Conservation (phyloP, 2,797 vertebrate species). For the Sebastes hopkinsi region DNA sequence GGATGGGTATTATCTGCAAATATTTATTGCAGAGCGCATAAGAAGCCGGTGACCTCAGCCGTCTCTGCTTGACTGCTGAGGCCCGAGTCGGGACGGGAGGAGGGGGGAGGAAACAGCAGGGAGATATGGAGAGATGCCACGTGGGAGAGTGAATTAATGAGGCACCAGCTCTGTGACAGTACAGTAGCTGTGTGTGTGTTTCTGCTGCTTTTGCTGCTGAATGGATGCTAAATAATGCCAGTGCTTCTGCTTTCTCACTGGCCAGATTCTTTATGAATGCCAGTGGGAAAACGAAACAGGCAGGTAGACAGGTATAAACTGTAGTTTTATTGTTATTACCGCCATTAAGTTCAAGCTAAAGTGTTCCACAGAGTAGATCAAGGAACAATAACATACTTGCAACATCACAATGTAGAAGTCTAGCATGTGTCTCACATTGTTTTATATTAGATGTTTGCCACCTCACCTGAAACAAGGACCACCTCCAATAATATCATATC, state of each 20-base stretch:
- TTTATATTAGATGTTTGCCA: neutral
- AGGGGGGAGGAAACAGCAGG: slow-evolving; percentile 2
- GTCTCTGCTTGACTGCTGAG: slow-evolving; percentile 11
- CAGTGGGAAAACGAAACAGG: neutral
- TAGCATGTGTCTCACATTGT: neutral
- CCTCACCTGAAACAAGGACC: neutral
- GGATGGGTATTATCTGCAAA: slow-evolving; percentile 1
- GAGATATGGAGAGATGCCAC: slow-evolving; percentile 62
- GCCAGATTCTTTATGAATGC: neutral
- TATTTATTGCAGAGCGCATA: slow-evolving; percentile 11
- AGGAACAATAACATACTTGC: neutral
- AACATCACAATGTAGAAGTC: neutral
- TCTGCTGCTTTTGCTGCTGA: slow-evolving; percentile 8
- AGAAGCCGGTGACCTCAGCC: slow-evolving; percentile 40
- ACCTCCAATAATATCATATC: neutral
- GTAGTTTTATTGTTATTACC: neutral
- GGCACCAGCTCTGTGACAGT: slow-evolving; percentile 51
- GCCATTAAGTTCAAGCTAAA: neutral
- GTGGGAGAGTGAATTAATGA: slow-evolving; percentile 77
- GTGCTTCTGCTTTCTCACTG: neutral
- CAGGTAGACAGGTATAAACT: neutral
- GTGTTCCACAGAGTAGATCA: neutral
- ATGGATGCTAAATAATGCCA: slow-evolving; percentile 2
- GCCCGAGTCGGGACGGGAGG: neutral
- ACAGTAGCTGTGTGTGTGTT: slow-evolving; percentile 57